A percentile compares a stretch with the other conserved stretches of the same genome.
Conservation (phyloP, 2,113 vertebrate genomes). For the Myanophis thanlyinensis region DNA sequence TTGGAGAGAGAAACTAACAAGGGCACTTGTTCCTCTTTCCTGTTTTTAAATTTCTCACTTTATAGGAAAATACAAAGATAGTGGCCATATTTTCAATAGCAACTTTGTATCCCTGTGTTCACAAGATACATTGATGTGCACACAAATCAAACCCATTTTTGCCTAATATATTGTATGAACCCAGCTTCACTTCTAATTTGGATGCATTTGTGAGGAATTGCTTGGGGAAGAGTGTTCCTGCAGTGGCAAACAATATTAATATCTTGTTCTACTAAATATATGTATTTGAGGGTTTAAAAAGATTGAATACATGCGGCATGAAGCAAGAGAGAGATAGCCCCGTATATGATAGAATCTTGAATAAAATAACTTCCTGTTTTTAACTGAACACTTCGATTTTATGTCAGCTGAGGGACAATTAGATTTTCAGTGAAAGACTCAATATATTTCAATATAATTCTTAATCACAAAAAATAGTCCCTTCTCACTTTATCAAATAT, state of each 20-base stretch:
- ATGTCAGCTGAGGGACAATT: constrained; percentile 18
- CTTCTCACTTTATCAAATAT: neutral
- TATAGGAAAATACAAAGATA: neutral
- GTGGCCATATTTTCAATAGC: neutral
- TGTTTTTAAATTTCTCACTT: neutral
- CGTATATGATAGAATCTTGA: neutral
- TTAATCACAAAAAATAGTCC: constrained; percentile 33
- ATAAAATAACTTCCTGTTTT: neutral
- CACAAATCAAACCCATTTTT: neutral
- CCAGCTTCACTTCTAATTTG: neutral
- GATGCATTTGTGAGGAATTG: no score
- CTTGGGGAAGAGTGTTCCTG: neutral
- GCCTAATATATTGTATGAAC: neutral
- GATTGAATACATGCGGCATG: neutral
- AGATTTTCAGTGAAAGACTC: constrained; percentile 24
- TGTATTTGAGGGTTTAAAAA: neutral
- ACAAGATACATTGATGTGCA: neutral
- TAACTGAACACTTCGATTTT: neutral
- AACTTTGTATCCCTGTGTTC: neutral
- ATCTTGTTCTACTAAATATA: neutral
- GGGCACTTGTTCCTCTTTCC: neutral
- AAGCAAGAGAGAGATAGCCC: neutral
- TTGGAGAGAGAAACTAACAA: neutral
- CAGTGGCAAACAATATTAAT: neutral
- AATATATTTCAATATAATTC: constrained; percentile 45